Evolutionary conservation across 1,140 invertebrate genomes (phyloP).

Genomic region (Bombus soroeensis): DNA sequence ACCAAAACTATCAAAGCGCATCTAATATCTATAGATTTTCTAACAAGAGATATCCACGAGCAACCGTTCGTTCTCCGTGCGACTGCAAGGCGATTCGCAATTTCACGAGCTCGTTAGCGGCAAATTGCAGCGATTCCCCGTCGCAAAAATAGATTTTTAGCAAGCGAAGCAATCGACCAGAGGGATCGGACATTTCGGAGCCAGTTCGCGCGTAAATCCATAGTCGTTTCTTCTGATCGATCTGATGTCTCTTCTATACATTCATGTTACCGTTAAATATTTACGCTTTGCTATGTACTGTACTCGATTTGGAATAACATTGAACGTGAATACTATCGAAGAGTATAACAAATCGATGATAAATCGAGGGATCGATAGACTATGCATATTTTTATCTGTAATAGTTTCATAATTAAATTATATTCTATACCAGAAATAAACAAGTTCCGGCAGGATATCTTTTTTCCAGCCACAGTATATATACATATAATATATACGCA

Average conservation of each 20-base stretch:
- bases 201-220: not conserved
- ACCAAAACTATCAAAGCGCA: fast-evolving
- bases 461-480: not conserved
- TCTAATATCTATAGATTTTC: not conserved
- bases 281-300: too few species aligned
- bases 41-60: not conserved
- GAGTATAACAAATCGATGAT: too few species aligned
- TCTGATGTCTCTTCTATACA: too few species aligned
- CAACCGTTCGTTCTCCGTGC: not conserved
- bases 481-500: fast-evolving
- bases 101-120: not conserved
- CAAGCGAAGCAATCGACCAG: not conserved
- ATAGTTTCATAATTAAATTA: too few species aligned
- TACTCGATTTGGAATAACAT: too few species aligned
- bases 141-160: slow-evolving; percentile 14
- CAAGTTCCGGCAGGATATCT: not conserved
- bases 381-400: too few species aligned
- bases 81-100: not conserved
- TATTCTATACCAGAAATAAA: not conserved
- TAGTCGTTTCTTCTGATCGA: not conserved
- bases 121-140: not conserved
- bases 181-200: not conserved
- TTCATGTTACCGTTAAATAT: too few species aligned
- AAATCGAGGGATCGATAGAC: too few species aligned
- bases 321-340: too few species aligned